Base-by-base conservation (phyloP, 2,797 vertebrate genomes). In the Sebastes minor region DNA sequence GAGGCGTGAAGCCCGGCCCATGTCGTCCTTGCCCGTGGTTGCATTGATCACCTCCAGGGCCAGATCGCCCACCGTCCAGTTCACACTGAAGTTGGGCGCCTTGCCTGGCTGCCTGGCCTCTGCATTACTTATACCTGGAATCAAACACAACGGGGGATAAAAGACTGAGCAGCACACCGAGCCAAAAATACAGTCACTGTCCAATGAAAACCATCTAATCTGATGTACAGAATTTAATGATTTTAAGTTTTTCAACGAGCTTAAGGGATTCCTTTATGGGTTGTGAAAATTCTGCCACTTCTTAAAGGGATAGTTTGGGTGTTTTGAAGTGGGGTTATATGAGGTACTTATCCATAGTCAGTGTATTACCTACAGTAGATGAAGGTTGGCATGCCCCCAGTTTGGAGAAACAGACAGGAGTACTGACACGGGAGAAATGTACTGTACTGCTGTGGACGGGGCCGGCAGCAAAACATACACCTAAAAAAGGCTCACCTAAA, bases 21-120 rank as follows among this genome's bases (percentile, higher is more conserved):
- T 95, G 87, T 99, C 98, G 22, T 99, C 98, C 84, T 99, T 99
- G 81, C 98, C 98, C 0, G 98, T 99, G 1, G 97, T 99, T 13
- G 98, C 97, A 3, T 99, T 99, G 91, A 99, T 98, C 22, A 99
- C 92, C 91, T 99, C 98, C 30, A 99, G 93, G 5, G 86, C 93
- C 20, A 95, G 78, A 88, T 99, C 98, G 0, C 97, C 97, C 30
- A 98, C 96, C 0, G 97, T 97, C 98, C 98, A 99, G 95, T 99
- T 99, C 83, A 99, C 98, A 0, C 98, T 99, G 95, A 99, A 99
- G 95, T 98, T 99, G 0, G 98, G 98, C 0, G 98, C 98, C 90
- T 99, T 99, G 22, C 98, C 98, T 0, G 98, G 98, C 61, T 99
- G 98, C 60, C 98, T 95, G 1, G 98, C 98, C 89, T 99, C 98